Evolutionary conservation across 92 coral and sea anemone genomes (phyloP), one percentile per base, ranked within the genome.

Genomic region (Epizoanthus ramosus): DNA sequence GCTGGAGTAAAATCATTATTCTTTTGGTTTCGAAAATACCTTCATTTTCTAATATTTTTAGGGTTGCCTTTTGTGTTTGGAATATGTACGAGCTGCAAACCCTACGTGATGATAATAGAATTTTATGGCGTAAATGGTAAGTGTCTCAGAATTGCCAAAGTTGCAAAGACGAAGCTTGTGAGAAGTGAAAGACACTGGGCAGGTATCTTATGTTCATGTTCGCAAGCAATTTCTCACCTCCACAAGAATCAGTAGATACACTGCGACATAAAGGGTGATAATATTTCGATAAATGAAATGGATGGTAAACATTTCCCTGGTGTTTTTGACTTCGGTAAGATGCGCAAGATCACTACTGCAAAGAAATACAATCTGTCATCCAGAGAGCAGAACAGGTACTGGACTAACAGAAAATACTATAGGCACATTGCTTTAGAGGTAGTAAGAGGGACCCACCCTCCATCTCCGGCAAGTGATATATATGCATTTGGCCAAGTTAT

Each of bases 391-490:
- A 17, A 33, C 1, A 2, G 16, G 5, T 68, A n/a, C n/a, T n/a
- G n/a, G n/a, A n/a, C n/a, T n/a, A n/a, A 68, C 19, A 13, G 37
- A 37, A 3, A 24, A 35, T 6, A 68, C 17, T 21, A 68, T 47
- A 12, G 73, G 47, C 73, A 68, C 37, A 68, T 68, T 33, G 73
- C 73, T 14, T 53, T 53, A 9, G 73, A 68, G 37, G 50, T 68
- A 25, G 23, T 68, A 14, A 24, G 45, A 13, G 73, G 73, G 1
- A 68, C 73, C 8, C 52, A 35, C 45, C 9, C 18, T 13, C 73
- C 35, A 22, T 68, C 73, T n/a, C 18, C 37, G 35, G 73, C 73
- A 25, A 25, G 47, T 68, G 73, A 68, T 68, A 21, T 68, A 23
- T 68, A 31, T 68, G 35, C 73, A 13, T 68, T 31, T 68, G 73